Conservation (phyloP, 1,140 invertebrate species). For the Colletes latitarsis region DNA sequence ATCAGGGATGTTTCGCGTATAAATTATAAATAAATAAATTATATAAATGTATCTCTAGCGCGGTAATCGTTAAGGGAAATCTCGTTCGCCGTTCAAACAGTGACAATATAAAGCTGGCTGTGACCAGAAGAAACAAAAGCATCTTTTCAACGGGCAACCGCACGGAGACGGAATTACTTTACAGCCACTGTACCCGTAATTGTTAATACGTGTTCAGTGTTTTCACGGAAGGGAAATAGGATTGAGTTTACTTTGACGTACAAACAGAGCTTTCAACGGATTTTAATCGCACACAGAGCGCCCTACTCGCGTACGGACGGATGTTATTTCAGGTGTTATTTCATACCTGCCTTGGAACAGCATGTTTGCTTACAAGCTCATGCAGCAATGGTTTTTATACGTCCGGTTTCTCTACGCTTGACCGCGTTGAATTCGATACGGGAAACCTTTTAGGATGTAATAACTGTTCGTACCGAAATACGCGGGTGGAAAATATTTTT, state of each 20-base stretch:
- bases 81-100: no score
- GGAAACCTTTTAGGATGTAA: background rate
- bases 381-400: conserved; percentile 2
- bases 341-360: conserved; percentile 1
- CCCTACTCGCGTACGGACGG: background rate
- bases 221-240: conserved; percentile 31
- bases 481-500: conserved; percentile 17
- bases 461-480: background rate
- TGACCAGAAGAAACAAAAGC: no score
- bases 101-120: no score
- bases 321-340: conserved; percentile 16
- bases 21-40: no score
- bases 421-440: conserved; percentile 20
- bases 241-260: conserved; percentile 38
- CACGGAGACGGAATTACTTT: conserved; percentile 7
- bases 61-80: no score
- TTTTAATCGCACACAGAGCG: conserved; percentile 24
- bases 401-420: background rate
- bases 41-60: no score
- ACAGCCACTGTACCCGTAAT: conserved; percentile 20
- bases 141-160: no score
- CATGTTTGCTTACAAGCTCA: conserved; percentile 27
- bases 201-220: conserved; percentile 21
- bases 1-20: no score
- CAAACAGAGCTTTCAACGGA: conserved; percentile 41